phyloP scores from a whole-genome alignment of 2,888 invertebrate genomes.

The Ferdinandea cuprea region DNA sequence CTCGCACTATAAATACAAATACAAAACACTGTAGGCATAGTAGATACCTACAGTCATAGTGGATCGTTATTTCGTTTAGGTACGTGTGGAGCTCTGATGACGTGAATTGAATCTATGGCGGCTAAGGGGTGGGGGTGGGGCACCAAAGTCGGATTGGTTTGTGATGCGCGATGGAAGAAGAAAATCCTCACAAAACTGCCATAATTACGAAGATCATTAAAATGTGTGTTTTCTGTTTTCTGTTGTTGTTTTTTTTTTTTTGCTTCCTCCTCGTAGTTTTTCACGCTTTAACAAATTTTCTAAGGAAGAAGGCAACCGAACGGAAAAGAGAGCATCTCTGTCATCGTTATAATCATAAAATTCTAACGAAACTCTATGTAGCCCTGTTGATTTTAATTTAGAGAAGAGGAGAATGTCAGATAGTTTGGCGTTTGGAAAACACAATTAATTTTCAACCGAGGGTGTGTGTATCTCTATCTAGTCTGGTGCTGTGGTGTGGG shows the following conservation, averaged over 20 bases:
- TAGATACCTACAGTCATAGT: no score
- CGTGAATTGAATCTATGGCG: no score
- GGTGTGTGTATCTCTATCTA: no score
- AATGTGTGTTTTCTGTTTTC: constrained; percentile 50
- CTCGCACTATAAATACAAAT: constrained; percentile 5
- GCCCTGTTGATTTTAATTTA: constrained; percentile 11
- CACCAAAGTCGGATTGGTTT: constrained; percentile 39
- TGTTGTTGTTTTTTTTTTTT: constrained; percentile 7
- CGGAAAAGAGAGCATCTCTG: constrained; percentile 45
- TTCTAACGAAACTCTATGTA: constrained; percentile 37
- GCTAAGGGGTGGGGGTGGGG: no score
- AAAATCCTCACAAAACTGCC: constrained; percentile 69
- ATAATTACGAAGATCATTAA: constrained; percentile 74
- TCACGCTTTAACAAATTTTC: constrained; percentile 50
- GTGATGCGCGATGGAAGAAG: constrained; percentile 60
- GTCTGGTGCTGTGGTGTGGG: no score
- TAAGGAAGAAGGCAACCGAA: constrained; percentile 22
- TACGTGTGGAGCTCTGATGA: constrained; percentile 26
- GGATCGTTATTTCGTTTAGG: constrained; percentile 47
- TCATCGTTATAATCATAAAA: constrained; percentile 41
- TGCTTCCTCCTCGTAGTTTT: constrained; percentile 44
- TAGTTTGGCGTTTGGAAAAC: no score
- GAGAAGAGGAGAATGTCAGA: not conserved
- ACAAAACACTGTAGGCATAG: constrained; percentile 9
- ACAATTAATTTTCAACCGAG: no score